A percentile compares a stretch with the other conserved stretches of the same genome.
Conservation (phyloP, 2,113 vertebrate genomes). For the Salvelinus sp. region DNA sequence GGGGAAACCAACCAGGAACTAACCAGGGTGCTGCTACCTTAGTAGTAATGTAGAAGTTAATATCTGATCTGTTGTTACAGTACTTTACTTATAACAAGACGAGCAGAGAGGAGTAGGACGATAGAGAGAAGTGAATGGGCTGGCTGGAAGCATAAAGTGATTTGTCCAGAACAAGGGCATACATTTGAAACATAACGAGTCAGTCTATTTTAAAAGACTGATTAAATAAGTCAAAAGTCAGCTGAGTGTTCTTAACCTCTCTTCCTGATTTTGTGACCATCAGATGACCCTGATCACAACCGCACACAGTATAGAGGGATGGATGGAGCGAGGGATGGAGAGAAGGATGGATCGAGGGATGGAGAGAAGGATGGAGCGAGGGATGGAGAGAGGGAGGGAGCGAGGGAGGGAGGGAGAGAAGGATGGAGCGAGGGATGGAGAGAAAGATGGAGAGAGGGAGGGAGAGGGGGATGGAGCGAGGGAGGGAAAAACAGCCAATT, state of each 20-base stretch:
- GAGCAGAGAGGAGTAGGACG: background rate
- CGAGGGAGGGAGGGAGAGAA: no score
- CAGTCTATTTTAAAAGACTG: background rate
- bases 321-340: no score
- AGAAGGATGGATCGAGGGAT: no score
- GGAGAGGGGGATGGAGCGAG: slow-evolving; percentile 13
- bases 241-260: slow-evolving; percentile 42
- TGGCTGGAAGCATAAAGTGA: background rate
- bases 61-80: background rate
- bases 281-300: background rate
- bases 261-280: slow-evolving; percentile 38
- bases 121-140: no score
- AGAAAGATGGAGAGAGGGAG: slow-evolving; percentile 11
- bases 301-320: background rate
- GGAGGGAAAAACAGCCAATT: slow-evolving; percentile 54
- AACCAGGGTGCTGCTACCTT: background rate
- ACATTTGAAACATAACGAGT: background rate
- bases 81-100: background rate
- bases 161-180: background rate
- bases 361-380: no score
- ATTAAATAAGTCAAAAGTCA: slow-evolving; percentile 10
- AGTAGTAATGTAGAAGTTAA: background rate
- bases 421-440: background rate
- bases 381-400: no score
- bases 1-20: background rate